Conservation (phyloP, 1,140 invertebrate species). For the Grapholita molesta region DNA sequence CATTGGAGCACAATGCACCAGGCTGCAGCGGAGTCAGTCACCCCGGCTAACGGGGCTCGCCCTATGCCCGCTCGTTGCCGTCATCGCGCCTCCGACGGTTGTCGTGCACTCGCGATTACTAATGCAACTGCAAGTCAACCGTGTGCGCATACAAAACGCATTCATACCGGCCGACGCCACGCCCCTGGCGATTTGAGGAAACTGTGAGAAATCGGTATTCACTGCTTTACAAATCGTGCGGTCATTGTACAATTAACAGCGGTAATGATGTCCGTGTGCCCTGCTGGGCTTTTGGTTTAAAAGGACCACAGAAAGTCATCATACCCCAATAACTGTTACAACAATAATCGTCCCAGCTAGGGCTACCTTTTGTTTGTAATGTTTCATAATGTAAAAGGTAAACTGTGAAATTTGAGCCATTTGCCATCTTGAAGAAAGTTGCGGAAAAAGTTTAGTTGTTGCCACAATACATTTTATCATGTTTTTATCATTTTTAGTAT, state of each 20-base stretch:
- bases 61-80: constrained; percentile 64
- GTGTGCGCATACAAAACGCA: constrained; percentile 54
- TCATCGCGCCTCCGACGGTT: constrained; percentile 59
- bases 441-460: background rate
- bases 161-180: constrained; percentile 26
- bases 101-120: constrained; percentile 64
- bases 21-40: constrained; percentile 73
- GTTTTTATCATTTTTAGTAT: background rate
- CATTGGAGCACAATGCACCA: constrained; percentile 76
- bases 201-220: constrained; percentile 21
- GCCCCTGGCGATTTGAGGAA: constrained; percentile 17
- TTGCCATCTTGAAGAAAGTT: background rate
- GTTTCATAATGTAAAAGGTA: background rate
- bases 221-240: constrained; percentile 17
- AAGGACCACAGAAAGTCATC: constrained; percentile 37
- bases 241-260: constrained; percentile 20
- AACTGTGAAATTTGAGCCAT: background rate
- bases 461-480: background rate
- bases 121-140: constrained; percentile 58
- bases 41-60: constrained; percentile 73
- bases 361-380: constrained; percentile 4
- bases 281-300: constrained; percentile 38
- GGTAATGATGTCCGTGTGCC: constrained; percentile 46
- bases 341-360: constrained; percentile 28
- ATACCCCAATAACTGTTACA: constrained; percentile 31